Conservation (phyloP, 2,113 vertebrate genomes). For the Gobio gobio region DNA sequence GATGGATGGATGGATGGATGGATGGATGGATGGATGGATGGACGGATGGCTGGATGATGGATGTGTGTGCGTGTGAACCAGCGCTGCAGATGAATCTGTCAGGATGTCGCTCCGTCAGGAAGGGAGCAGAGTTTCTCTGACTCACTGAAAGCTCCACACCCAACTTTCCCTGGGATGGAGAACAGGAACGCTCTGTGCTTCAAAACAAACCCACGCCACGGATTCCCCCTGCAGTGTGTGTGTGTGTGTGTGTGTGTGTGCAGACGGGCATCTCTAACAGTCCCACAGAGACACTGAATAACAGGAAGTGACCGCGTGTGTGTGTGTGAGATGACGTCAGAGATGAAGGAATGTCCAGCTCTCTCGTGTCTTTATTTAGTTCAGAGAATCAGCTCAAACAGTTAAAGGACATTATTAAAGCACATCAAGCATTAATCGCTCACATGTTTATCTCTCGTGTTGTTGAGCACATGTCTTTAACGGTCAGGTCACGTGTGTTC, state of each 20-base stretch:
- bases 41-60: neutral
- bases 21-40: neutral
- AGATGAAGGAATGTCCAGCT: neutral
- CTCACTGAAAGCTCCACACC: conserved; percentile 57
- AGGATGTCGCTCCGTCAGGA: conserved; percentile 14
- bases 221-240: neutral
- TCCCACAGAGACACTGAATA: neutral
- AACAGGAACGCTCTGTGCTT: neutral
- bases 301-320: neutral
- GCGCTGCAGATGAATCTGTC: neutral
- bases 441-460: neutral
- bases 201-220: neutral
- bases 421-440: neutral
- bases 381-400: neutral
- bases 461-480: neutral
- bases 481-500: neutral
- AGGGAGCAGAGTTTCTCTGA: conserved; percentile 39
- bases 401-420: neutral
- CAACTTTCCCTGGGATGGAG: conserved; percentile 68
- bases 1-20: too few relatives aligned
- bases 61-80: neutral
- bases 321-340: neutral
- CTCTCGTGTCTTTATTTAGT: neutral
- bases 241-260: neutral
- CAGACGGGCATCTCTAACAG: neutral